Conservation (phyloP, 2,113 vertebrate species). For the Trachemys scripta region DNA sequence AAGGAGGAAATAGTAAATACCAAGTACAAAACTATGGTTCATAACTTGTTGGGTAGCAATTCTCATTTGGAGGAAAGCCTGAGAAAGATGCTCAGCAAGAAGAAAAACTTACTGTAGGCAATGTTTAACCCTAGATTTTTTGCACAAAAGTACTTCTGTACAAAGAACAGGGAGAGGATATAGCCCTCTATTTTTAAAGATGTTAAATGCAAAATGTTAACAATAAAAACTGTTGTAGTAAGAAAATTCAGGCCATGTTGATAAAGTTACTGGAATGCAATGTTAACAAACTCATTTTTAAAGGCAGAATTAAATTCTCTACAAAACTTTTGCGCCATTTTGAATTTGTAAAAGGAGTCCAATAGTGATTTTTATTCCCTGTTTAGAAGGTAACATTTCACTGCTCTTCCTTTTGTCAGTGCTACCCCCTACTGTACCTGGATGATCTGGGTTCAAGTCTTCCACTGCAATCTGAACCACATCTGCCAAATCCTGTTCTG, state of each 20-base stretch:
- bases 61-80: not conserved
- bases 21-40: not conserved
- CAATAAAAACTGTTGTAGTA: not conserved
- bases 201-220: not conserved
- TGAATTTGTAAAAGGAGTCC: not conserved
- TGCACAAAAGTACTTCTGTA: not conserved
- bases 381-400: accelerated
- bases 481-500: conserved; percentile 94
- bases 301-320: not conserved
- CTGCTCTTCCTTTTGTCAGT: not conserved
- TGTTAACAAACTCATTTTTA: not conserved
- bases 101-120: not conserved
- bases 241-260: not conserved
- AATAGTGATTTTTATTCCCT: not conserved
- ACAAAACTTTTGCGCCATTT: not conserved
- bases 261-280: accelerated
- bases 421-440: conserved; percentile 80
- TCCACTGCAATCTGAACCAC: conserved; percentile 98
- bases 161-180: not conserved
- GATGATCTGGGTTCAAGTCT: conserved; percentile 89
- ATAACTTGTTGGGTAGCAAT: not conserved
- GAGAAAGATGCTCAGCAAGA: accelerated
- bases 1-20: not conserved
- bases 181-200: not conserved
- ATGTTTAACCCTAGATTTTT: not conserved